Conservation (phyloP, 2,888 invertebrate genomes). For the Heliconius ismenius region DNA sequence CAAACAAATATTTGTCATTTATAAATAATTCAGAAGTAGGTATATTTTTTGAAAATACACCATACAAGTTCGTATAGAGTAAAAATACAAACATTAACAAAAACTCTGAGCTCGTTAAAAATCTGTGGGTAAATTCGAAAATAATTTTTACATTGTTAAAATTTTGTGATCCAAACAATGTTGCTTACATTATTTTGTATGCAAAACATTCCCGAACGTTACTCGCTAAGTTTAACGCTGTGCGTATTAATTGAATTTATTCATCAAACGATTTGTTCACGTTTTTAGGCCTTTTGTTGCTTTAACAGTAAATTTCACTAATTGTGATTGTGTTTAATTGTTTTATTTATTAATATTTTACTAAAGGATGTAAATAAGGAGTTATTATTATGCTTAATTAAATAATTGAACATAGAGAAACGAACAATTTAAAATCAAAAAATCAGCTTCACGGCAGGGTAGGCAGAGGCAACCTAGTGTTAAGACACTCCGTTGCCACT, state of each 20-base stretch:
- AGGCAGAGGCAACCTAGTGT: too few relatives aligned
- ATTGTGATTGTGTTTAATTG: constrained; percentile 19
- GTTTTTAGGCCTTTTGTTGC: constrained; percentile 26
- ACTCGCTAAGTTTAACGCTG: constrained; percentile 43
- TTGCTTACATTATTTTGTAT: constrained; percentile 41
- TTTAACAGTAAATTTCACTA: constrained; percentile 11
- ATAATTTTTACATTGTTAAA: constrained; percentile 26
- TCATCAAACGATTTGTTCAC: constrained; percentile 34
- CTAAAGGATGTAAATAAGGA: neutral
- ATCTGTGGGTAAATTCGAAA: constrained; percentile 24
- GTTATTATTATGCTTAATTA: neutral
- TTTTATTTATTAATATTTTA: constrained; percentile 9
- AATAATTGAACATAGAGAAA: neutral
- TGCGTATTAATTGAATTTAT: constrained; percentile 44
- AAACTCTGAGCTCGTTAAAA: neutral
- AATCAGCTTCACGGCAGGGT: too few relatives aligned
- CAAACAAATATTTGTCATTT: constrained; percentile 9
- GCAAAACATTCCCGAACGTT: constrained; percentile 40
- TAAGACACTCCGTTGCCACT: too few relatives aligned
- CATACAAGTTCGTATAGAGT: neutral
- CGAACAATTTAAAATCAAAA: too few relatives aligned
- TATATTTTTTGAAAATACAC: too few relatives aligned
- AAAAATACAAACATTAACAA: neutral
- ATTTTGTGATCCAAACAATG: constrained; percentile 30
- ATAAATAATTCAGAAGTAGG: neutral